Evolutionary conservation across 2,888 invertebrate species (phyloP), one percentile per base, ranked within the genome.

Genomic region (Falcaria lacertinaria): DNA sequence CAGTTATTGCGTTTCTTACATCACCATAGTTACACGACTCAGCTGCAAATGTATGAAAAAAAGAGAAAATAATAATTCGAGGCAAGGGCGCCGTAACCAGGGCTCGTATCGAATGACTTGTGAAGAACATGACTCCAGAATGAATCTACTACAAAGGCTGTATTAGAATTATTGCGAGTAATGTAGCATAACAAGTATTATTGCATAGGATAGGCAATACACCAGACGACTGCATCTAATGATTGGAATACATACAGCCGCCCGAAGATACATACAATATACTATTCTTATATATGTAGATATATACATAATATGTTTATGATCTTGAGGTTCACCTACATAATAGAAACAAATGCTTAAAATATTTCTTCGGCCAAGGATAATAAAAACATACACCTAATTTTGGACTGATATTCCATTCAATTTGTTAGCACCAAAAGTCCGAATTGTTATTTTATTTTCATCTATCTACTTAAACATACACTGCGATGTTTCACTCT

Each of bases 391-490:
- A 44, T 55, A 54, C 48, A 61, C 57, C 62, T 73, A 70, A 61
- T 64, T 66, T 75, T 76, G 76, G 79, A 80, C 79, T 79, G 74
- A 70, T 70, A 73, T 68, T 73, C 50, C 63, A 66, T 70, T 69
- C 65, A 66, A 71, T 70, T 76, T 44, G 58, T 72, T 86, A 87
- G 86, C 86, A 87, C 87, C 87, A 85, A 85, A 80, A 78, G 75
- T 83, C 78, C 73, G 76, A 77, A 72, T 73, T 78, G 79, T 79
- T 48, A 47, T 47, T 44, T 76, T 70, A 64, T 70, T 69, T 68
- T 63, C 69, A 69, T 69, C 74, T 81, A 79, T 66, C 71, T 77
- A 75, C 55, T 63, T 79, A 77, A 63, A 64, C 65, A 67, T 69
- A 57, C 43, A 64, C 56, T 60, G 61, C 56, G 39, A 49, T 48